phyloP scores from a whole-genome alignment of 92 coral and sea anemone species.

The Bergia puertoricense region DNA sequence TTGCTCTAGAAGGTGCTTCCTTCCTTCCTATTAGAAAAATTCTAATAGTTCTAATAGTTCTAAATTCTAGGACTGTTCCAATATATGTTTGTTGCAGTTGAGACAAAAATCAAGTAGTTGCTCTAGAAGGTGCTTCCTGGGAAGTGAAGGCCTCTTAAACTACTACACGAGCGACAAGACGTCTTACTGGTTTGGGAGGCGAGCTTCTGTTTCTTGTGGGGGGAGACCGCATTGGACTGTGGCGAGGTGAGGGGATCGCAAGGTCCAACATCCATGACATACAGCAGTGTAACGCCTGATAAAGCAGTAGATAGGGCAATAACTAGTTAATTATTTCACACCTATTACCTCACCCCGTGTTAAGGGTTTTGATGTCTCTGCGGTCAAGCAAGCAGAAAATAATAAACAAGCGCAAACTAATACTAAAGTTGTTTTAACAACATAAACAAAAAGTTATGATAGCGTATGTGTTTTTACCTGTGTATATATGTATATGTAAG shows the following conservation, averaged over 20 bases:
- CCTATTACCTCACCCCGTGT: no score
- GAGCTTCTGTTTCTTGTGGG: slow-evolving; percentile 12
- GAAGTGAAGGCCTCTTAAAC: neutral
- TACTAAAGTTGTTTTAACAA: no score
- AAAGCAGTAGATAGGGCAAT: neutral
- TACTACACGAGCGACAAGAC: no score
- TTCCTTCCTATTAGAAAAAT: no score
- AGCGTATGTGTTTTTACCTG: neutral
- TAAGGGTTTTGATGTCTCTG: no score
- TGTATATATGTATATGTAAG: no score
- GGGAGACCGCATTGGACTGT: slow-evolving; percentile 49
- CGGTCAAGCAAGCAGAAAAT: no score
- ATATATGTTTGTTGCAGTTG: no score
- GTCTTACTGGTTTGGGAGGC: slow-evolving; percentile 14
- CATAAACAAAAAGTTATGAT: neutral
- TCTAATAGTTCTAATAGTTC: no score
- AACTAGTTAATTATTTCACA: neutral
- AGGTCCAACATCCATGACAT: slow-evolving; percentile 96
- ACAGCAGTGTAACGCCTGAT: slow-evolving; percentile 93
- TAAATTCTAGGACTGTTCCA: no score
- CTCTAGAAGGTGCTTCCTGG: neutral
- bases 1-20: neutral
- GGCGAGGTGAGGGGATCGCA: slow-evolving; percentile 86
- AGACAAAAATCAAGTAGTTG: neutral
- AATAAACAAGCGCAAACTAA: no score